These are phyloP conservation scores for Myotis davidii DNA, from an alignment of 2,113 vertebrate species.

Conservation along the genomic window DNA sequence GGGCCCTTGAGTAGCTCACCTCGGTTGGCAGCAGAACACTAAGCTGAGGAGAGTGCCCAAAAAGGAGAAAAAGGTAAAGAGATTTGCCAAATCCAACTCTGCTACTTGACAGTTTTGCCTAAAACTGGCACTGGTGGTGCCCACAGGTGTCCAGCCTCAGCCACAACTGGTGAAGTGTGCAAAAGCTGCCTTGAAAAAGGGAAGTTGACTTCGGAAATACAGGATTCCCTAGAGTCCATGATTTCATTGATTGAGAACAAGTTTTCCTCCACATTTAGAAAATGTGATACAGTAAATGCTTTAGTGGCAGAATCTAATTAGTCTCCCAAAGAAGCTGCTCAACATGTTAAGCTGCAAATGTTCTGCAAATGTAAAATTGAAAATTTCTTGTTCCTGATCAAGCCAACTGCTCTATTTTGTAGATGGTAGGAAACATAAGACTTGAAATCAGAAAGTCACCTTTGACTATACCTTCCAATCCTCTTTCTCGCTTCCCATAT, in stretches of 20 bases:
- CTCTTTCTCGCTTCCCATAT: background rate
- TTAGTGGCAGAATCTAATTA: slow-evolving; percentile 40
- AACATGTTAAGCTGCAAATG: slow-evolving; percentile 28
- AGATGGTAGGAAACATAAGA: slow-evolving; percentile 19
- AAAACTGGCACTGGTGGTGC: background rate
- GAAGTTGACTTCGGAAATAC: slow-evolving; percentile 63
- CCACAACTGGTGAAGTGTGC: slow-evolving; percentile 50
- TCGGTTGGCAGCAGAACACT: background rate
- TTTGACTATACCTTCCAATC: background rate
- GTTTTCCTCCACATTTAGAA: slow-evolving; percentile 54
- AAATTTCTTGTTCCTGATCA: background rate
- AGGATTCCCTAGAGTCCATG: slow-evolving; percentile 62
- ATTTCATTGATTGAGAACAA: slow-evolving; percentile 41
- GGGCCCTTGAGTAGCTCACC: background rate
- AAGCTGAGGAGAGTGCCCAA: background rate
- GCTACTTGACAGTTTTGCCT: slow-evolving; percentile 39
- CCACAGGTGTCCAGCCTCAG: slow-evolving; percentile 50
- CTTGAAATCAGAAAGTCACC: slow-evolving; percentile 38
- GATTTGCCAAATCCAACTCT: background rate
- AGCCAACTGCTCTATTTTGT: slow-evolving; percentile 19
- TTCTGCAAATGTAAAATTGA: slow-evolving; percentile 43
- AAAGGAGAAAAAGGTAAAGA: background rate
- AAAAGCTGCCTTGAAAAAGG: slow-evolving; percentile 63
- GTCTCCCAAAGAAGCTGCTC: slow-evolving; percentile 42
- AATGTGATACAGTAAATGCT: background rate